Evolutionary conservation across 2,888 invertebrate species (phyloP), one percentile per base, ranked within the genome.

Genomic region (Tinea pellionella): DNA sequence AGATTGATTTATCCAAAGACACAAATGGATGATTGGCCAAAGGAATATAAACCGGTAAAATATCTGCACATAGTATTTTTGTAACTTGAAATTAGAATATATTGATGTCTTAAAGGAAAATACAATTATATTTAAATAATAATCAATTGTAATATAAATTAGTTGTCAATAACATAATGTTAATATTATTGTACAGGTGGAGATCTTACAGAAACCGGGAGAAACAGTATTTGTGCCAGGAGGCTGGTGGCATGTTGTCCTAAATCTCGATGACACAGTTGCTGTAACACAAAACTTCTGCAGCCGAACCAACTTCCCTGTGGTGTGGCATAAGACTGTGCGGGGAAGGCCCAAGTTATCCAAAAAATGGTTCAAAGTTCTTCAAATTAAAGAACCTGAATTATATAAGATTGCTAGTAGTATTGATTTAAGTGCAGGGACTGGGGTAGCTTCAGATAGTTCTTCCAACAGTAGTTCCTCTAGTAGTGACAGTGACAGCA

Each of bases 241-340:
- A 15, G 99, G 99, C 9, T 99, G 99, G 99, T 99, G 99, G 99
- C 99, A 99, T 78, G 99, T 99, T 16, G 99, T 99, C 12, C 89
- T 99, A 30, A 99, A 99, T 82, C 86, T 99, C 63, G 98, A 98
- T 71, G 92, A 94, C 64, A 99, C 99, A 0, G 93, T 99, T 56
- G 99, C 99, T 11, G 95, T 99, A 13, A 99, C 99, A 0, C 99
- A 99, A 77, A 99, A 99, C 83, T 99, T 98, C 78, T 95, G 96
- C 75, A 97, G 98, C 67, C 90, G 93, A 63, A 96, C 96, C 0
- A 99, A 99, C 85, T 98, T 99, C 76, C 97, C 98, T 0, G 91
- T 98, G 12, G 98, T 99, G 0, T 99, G 98, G 98, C 98, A 98
- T 77, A 98, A 99, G 86, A 98, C 98, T 7, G 94, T 96, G 1